These are phyloP conservation scores for Alosa sapidissima DNA, from an alignment of 2,797 vertebrate genomes.

Conservation along the genomic window DNA sequence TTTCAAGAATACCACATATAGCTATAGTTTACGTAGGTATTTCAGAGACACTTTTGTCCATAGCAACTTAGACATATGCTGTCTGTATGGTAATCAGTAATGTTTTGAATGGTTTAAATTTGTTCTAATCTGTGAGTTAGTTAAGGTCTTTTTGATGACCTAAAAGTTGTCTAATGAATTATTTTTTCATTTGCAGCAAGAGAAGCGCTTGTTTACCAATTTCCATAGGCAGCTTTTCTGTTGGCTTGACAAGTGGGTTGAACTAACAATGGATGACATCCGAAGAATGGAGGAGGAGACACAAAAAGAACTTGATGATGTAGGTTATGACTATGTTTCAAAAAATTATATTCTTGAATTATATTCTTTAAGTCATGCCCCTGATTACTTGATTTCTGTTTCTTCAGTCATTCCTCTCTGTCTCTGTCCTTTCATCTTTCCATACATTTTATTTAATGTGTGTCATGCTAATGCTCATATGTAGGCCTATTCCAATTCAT, in stretches of 20 bases:
- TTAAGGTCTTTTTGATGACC: neutral
- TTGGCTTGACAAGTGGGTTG: slow-evolving; percentile 90
- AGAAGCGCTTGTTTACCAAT: slow-evolving; percentile 90
- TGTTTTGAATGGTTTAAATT: neutral
- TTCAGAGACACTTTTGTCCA: neutral
- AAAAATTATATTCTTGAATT: neutral
- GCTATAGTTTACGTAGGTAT: neutral
- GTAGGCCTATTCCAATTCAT: no score
- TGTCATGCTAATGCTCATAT: neutral
- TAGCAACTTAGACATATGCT: neutral
- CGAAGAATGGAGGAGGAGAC: slow-evolving; percentile 95
- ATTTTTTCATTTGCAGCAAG: slow-evolving; percentile 76
- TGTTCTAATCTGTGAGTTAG: no score
- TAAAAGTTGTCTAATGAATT: neutral
- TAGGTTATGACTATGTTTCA: slow-evolving; percentile 51
- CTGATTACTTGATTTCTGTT: neutral
- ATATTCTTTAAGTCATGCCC: neutral
- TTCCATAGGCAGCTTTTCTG: slow-evolving; percentile 98
- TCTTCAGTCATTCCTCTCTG: neutral
- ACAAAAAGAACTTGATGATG: slow-evolving; percentile 90
- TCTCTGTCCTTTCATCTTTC: neutral
- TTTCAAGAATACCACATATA: neutral
- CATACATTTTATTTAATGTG: neutral
- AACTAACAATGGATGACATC: slow-evolving; percentile 95
- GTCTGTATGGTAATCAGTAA: neutral